Evolutionary conservation across 2,888 invertebrate genomes (phyloP), one percentile per base, ranked within the genome.

Genomic region (Acleris sparsana): DNA sequence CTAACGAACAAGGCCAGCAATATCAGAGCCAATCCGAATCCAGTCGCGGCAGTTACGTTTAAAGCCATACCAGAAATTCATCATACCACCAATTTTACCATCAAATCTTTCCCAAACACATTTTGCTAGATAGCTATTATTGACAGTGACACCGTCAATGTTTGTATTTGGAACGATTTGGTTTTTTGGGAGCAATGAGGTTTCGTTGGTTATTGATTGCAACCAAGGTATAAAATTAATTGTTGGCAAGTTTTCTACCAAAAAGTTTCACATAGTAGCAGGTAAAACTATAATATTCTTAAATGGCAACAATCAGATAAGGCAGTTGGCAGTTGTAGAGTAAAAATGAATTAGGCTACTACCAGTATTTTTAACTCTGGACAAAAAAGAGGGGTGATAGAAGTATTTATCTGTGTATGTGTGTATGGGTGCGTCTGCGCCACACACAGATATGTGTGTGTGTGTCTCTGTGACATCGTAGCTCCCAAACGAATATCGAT

Each of bases 31-130:
- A 86, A 74, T 63, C 83, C 85, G 39, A 86, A 59, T 51, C 77
- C 84, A 67, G 83, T 84, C 62, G 78, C 78, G 66, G 73, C 70
- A 20, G 78, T 71, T 60, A 77, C 69, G 71, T 80, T 78, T 86
- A 87, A 85, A 20, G 20, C 57, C 70, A 72, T 71, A 64, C 62
- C 61, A 60, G 51, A 53, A 60, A 73, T 77, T 69, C 81, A 83
- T 84, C 69, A 75, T 80, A 77, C 70, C 63, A 69, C 64, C 46
- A 55, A 67, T 56, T 52, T 69, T 67, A 53, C 18, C 48, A 17
- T 57, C 17, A 57, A 65, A 48, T 33, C 53, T 22, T 56, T 44
- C 39, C 20, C n/a, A 59, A 16, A 39, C 39, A 13, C 22, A 56
- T 62, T 39, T 39, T 33, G 13, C 11, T 20, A 49, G 9, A 9